Base-by-base conservation (phyloP, 2,888 invertebrate genomes). In the Hypercompe scribonia region DNA sequence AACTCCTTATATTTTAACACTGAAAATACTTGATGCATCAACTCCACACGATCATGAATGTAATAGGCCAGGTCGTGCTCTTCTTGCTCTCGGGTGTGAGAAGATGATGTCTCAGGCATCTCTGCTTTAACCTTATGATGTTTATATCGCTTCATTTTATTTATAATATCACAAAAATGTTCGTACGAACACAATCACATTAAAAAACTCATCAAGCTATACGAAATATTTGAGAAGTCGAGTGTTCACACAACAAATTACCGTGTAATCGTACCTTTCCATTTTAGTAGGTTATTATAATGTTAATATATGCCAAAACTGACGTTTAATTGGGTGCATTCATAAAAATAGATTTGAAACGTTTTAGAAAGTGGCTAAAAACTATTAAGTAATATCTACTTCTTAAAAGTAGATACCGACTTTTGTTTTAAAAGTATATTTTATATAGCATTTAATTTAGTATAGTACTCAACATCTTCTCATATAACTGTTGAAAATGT, bases 21-120 rank as follows among this genome's bases (percentile, higher is more conserved):
- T 0, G 96, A 94, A 89, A 97, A 97, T 3, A 96, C 94, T 89
- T 97, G 96, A 42, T 96, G 96, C 87, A 96, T 96, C 31, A 97
- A 82, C 79, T 96, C 97, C 0, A 97, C 94, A 31, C 96, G 89
- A 79, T 97, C 97, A 77, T 96, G 96, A 0, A 96, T 94, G 78
- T 96, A 97, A 82, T 96, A 94, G 0, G 96, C 94, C 74, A 97
- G 91, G 80, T 96, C 96, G 65, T 96, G 94, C 8, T 96, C 96
- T 42, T 95, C 94, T 2, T 82, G 81, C 2, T 83, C 84, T 8
- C 77, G 77, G 2, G 73, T 72, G 21, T 84, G 70, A 0, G 91
- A 89, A 3, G 90, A 84, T 0, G 91, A 90, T 13, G 88, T 73
- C 74, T 90, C 91, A 21, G 87, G 81, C 75, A 81, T 91, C 87